A percentile compares a stretch with the other conserved stretches of the same genome.
These are phyloP conservation scores for Balearica regulorum DNA, from an alignment of 2,797 vertebrate genomes.

Conservation along the genomic window DNA sequence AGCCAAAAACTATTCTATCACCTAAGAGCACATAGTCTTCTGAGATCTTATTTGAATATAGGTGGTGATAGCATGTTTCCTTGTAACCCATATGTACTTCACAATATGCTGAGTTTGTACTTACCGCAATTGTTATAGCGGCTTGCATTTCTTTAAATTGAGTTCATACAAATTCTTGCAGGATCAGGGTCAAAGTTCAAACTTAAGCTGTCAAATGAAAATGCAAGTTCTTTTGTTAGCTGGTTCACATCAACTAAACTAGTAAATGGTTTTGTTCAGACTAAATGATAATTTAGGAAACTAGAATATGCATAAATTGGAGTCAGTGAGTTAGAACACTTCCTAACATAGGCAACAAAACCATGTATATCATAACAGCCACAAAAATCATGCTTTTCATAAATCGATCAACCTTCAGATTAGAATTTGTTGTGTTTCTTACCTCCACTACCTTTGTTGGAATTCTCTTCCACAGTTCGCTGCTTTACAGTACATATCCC, in stretches of 20 bases:
- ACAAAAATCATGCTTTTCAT: not conserved
- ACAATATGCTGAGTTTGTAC: not conserved
- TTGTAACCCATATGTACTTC: not conserved
- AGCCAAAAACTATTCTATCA: not conserved
- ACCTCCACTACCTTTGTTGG: not conserved
- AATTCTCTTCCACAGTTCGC: not conserved
- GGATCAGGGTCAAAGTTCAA: not conserved
- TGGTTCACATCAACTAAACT: not conserved
- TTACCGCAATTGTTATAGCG: not conserved
- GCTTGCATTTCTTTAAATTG: not conserved
- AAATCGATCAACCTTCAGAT: not conserved
- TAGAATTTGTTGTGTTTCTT: not conserved
- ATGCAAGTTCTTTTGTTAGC: not conserved
- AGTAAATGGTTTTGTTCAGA: not conserved
- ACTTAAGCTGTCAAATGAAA: not conserved
- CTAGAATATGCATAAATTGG: not conserved
- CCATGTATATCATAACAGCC: not conserved
- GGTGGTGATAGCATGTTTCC: conserved; percentile 1
- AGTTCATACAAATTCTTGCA: not conserved
- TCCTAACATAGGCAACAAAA: not conserved
- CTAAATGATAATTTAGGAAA: not conserved
- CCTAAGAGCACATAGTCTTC: conserved; percentile 23
- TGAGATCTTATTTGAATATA: conserved; percentile 29
- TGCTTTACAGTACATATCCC: not conserved
- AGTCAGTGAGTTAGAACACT: not conserved